Evolutionary conservation across 2,888 invertebrate species (phyloP), one percentile per base, ranked within the genome.

Genomic region (Dermolepida albohirtum): DNA sequence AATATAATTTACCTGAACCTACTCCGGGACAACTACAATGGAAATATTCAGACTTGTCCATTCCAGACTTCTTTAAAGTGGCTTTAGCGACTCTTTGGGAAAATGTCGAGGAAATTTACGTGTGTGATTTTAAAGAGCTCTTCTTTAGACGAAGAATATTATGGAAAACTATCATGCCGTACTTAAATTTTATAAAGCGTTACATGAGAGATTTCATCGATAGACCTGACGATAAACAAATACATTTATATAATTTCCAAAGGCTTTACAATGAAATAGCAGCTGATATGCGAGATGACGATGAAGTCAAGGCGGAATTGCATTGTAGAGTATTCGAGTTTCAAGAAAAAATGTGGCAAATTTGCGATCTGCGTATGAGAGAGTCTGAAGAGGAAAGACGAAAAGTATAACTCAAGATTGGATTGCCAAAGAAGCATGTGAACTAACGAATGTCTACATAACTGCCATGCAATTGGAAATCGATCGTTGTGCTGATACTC

Each of bases 381-480:
- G 83, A 84, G 71, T 85, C 87, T 0, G 87, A 89, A 78, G 81
- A 84, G 62, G 86, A 88, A 76, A 84, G 87, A 50, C 80, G 79
- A 27, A 76, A 82, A 8, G 81, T 89, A 86, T 90, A 49, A 74
- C 74, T 59, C 86, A 89, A 66, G 85, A 87, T 70, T 90, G 90
- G 90, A 78, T 87, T 0, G 80, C 85, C 71, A 84, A 84, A 68
- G 87, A 89, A 75, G 78, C 88, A 5, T 84, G 84, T 14, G 82
- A 86, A 52, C 80, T 90, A 74, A 82, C 82, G 1, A 89, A 89
- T 74, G 83, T 86, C 29, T 89, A 86, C 72, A 82, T 87, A 51
- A 86, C 84, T 1, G 85, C 86, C 50, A 83, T 89, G 81, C 89
- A 90, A 78, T 75, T 86, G n/a, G 90, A 91, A 81, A 57, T 88